Evolutionary conservation across 2,888 invertebrate species (phyloP), one percentile per base, ranked within the genome.

Genomic region (Hydroisotoma schaefferi): DNA sequence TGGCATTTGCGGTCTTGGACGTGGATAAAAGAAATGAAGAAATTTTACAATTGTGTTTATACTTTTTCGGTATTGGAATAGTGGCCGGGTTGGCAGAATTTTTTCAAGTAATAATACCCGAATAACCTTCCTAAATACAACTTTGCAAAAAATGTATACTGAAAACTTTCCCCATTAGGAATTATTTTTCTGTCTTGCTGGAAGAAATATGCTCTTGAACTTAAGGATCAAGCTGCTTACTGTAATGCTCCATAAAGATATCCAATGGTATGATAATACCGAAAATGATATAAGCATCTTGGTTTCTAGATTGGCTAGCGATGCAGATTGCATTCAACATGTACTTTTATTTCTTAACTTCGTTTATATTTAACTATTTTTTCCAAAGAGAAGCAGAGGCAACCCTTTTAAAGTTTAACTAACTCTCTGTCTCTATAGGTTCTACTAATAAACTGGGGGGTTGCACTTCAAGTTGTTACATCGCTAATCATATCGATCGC

Each of bases 241-340:
- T 0, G 37, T 43, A 26, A 53, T 67, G 23, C 37, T 69, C 10
- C 10, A 37, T 10, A 63, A 67, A 38, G 60, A 67, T 46, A 18
- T 65, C 27, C 27, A 27, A 8, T 69, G 67, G 67, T 69, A 61
- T 59, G 65, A 67, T 51, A 47, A 33, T 12, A 55, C 61, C 1
- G 54, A 48, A 22, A 63, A 69, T 58, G 69, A 69, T 44, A 63
- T 69, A 51, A 57, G 59, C 2, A 54, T 61, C 3, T 54, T 69
- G 0, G 57, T 55, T 15, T 51, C 55, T 18, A 49, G 55, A 15
- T 25, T 69, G 3, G 53, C 57, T 5, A 44, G 48, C 5, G 67
- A 69, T 27, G 52, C 58, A 12, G 52, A 40, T 2, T 26, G 51
- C 10, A 26, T 62, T 25, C 54, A 57, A 2, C 37, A 55, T 48